A percentile compares a stretch with the other conserved stretches of the same genome.
Evolutionary conservation across 2,888 invertebrate species (phyloP).

Genomic region (Macrophya alboannulata): DNA sequence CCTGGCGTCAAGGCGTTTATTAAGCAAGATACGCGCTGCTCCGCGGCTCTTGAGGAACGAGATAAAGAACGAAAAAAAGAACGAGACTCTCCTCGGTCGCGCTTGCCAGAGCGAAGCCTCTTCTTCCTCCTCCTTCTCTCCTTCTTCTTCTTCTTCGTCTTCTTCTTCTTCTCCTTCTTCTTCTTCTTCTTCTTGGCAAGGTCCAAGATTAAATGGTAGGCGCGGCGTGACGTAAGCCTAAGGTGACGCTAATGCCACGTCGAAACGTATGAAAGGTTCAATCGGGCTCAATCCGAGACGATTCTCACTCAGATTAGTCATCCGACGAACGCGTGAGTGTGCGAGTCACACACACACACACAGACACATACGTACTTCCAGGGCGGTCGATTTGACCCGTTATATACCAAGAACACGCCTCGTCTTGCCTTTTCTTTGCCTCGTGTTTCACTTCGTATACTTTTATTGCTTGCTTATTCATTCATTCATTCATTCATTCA

Average conservation of each 20-base stretch:
- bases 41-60: background rate
- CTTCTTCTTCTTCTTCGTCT: background rate
- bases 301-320: slow-evolving; percentile 32
- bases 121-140: background rate
- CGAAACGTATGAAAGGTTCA: slow-evolving; percentile 40
- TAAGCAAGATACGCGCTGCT: slow-evolving; percentile 18
- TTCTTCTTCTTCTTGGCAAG: slow-evolving; percentile 14
- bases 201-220: slow-evolving; percentile 47
- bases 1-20: slow-evolving; percentile 33
- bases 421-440: background rate
- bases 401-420: background rate
- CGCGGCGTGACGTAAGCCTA: slow-evolving; percentile 45
- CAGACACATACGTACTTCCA: background rate
- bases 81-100: background rate
- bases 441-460: background rate
- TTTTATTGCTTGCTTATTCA: background rate
- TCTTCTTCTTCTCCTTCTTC: slow-evolving; percentile 6
- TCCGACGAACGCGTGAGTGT: background rate
- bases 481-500: background rate
- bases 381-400: slow-evolving; percentile 25
- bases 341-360: background rate
- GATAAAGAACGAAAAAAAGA: slow-evolving; percentile 1
- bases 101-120: slow-evolving; percentile 19
- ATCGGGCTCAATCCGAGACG: slow-evolving; percentile 45
- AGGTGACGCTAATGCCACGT: slow-evolving; percentile 49